Base-by-base conservation (phyloP, 2,797 vertebrate genomes). In the Syngnathus acus region DNA sequence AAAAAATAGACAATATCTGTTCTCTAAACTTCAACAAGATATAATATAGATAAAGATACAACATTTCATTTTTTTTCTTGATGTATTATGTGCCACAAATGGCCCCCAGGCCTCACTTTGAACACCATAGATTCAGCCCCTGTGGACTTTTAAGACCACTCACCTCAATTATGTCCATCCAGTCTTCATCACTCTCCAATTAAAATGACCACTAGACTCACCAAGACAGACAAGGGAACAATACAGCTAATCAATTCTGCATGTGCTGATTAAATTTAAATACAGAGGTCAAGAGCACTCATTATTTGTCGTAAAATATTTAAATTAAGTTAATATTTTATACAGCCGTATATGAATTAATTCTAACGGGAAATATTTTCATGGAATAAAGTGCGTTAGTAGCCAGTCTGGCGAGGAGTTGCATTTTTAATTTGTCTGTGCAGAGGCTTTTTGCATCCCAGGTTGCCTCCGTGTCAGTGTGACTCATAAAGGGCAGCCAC, bases 221-320 rank as follows among this genome's bases (percentile, higher is more conserved):
- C 32, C 64, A 17, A 11, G 71, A 76, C 64, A 82, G 71, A 32
- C 79, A 68, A 65, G 65, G 64, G 68, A 67, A 70, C 71, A 86
- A 82, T 80, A 69, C 74, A 67, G 81, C 73, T 82, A 65, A 88
- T 89, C 77, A 89, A 90, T 88, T 84, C 80, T 88, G 80, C 87
- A 89, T 86, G 77, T 69, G 68, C 77, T 83, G 84, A 89, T 88
- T 90, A 83, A 81, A 87, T 90, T 87, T 86, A 81, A 89, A 88
- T 89, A 82, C 73, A 82, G 83, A 79, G 87, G 87, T 90, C 89
- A 90, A 84, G 78, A 78, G 79, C 77, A 71, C 83, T 90, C 85
- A 89, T 89, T 89, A 90, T 87, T 87, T 84, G 80, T 72, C 48
- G 75, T 90, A 68, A 88, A 88, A 89, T 90, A 90, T 90, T 90